Evolutionary conservation across 1,140 invertebrate species (phyloP).

Genomic region (Zaprionus gabonicus): DNA sequence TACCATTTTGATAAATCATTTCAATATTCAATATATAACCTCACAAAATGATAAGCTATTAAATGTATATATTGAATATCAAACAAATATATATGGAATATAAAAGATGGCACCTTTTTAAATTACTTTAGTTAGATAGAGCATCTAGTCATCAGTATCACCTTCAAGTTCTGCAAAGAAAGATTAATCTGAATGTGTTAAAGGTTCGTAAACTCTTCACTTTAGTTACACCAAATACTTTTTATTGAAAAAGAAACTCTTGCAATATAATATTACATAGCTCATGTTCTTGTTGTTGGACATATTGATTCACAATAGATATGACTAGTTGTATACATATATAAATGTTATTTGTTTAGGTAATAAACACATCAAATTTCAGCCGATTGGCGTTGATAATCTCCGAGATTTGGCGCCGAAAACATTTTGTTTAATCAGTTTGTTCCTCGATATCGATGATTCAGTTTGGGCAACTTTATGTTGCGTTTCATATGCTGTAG

Average conservation of each 20-base stretch:
- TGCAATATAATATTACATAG: neutral
- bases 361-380: neutral
- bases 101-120: neutral
- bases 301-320: constrained; percentile 5
- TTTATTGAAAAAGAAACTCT: neutral
- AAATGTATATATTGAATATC: neutral
- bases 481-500: neutral
- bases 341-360: neutral
- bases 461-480: neutral
- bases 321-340: constrained; percentile 2
- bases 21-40: neutral
- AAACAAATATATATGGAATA: neutral
- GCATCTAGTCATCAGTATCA: too few relatives aligned
- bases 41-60: neutral
- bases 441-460: neutral
- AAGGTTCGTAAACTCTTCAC: neutral
- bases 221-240: constrained; percentile 3
- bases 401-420: neutral
- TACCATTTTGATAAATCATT: constrained; percentile 2
- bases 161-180: too few relatives aligned
- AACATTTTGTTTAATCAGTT: neutral
- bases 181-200: too few relatives aligned
- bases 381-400: neutral
- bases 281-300: neutral
- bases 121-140: too few relatives aligned